Evolutionary conservation across 64 coral and sea anemone species (phyloP).

Genomic region (Stichodactyla mertensii): DNA sequence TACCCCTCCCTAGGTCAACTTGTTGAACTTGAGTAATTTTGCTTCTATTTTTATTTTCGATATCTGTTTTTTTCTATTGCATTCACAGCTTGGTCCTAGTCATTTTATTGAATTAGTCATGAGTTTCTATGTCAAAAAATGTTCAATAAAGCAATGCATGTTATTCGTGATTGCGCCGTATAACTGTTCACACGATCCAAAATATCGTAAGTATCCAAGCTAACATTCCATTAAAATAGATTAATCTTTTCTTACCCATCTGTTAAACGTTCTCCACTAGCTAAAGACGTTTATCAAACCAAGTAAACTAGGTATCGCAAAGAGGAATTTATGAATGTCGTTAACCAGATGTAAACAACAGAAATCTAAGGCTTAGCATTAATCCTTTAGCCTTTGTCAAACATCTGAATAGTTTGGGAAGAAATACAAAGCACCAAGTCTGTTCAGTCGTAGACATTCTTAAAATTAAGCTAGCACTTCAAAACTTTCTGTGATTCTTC

Average conservation of each 20-base stretch:
- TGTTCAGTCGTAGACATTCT: background rate
- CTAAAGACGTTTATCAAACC: background rate
- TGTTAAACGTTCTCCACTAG: background rate
- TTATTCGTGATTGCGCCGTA: background rate
- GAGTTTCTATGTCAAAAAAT: background rate
- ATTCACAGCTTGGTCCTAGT: background rate
- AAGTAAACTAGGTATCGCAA: background rate
- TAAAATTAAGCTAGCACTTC: background rate
- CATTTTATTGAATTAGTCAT: background rate
- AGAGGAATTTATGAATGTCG: background rate
- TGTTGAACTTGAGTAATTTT: too few relatives aligned
- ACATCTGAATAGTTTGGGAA: background rate
- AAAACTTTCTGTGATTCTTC: background rate
- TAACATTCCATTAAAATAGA: background rate
- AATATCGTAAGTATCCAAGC: background rate
- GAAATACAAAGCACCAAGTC: background rate
- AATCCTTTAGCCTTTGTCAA: background rate
- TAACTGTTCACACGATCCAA: background rate
- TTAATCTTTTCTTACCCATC: background rate
- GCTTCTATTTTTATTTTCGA: too few relatives aligned
- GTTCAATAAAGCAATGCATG: background rate
- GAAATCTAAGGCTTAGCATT: background rate
- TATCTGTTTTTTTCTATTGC: background rate
- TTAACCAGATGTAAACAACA: slow-evolving; percentile 10
- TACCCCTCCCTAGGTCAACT: too few relatives aligned